These are phyloP conservation scores for Rhabdornis inornatus DNA, from an alignment of 2,113 vertebrate species.

Conservation along the genomic window DNA sequence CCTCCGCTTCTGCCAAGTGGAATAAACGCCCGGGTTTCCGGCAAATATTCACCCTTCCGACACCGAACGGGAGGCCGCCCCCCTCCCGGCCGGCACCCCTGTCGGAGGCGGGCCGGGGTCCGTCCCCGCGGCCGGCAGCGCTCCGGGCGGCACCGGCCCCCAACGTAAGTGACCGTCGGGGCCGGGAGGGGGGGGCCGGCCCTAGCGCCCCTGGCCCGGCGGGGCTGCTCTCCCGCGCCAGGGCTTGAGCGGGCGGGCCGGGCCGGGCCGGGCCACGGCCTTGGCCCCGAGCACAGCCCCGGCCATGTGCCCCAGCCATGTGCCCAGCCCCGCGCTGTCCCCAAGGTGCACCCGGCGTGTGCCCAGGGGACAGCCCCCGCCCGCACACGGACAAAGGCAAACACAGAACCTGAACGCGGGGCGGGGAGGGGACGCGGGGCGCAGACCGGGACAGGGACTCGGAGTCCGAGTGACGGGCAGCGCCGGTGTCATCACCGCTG, in stretches of 20 bases:
- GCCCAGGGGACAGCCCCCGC: neutral
- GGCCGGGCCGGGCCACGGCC: neutral
- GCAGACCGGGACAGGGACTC: neutral
- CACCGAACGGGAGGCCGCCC: neutral
- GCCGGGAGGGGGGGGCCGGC: neutral
- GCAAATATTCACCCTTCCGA: neutral
- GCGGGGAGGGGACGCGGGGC: neutral
- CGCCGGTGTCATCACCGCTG: neutral
- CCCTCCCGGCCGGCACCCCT: neutral
- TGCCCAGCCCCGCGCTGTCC: neutral
- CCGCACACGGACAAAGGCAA: neutral
- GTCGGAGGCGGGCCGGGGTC: neutral
- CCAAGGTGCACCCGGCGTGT: neutral
- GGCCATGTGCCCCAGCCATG: neutral
- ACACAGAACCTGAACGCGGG: neutral
- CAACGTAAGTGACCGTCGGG: conserved; percentile 25
- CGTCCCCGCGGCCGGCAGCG: neutral
- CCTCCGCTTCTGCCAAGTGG: no score
- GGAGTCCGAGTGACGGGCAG: neutral
- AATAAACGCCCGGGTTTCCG: neutral
- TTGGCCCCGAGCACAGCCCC: neutral
- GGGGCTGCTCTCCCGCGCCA: neutral
- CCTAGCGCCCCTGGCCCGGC: neutral
- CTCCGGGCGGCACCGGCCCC: neutral
- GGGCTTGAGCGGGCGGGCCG: neutral